These are phyloP conservation scores for Cydia strobilella DNA, from an alignment of 1,140 invertebrate genomes.

Conservation along the genomic window DNA sequence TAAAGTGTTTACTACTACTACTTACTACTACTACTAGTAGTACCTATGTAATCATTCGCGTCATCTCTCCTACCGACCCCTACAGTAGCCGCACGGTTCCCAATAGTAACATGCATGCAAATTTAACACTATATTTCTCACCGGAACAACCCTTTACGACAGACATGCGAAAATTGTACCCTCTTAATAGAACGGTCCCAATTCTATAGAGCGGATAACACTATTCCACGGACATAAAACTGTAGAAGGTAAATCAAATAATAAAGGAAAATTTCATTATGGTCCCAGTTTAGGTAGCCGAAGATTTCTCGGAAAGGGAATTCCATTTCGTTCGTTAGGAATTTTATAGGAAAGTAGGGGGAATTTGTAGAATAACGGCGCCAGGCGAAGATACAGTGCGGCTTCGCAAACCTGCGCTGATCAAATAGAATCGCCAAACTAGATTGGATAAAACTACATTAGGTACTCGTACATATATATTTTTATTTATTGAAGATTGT, in stretches of 20 bases:
- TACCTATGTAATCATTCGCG: no score
- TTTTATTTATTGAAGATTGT: no score
- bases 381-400: slow-evolving; percentile 1
- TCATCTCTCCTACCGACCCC: no score
- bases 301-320: slow-evolving; percentile 59
- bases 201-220: slow-evolving; percentile 54
- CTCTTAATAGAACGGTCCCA: slow-evolving; percentile 44
- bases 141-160: slow-evolving; percentile 23
- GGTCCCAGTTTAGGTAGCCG: slow-evolving; percentile 57
- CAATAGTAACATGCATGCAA: slow-evolving; percentile 17
- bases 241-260: slow-evolving; percentile 73
- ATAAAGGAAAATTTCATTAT: slow-evolving; percentile 75
- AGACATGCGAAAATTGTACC: slow-evolving; percentile 17
- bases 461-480: background rate
- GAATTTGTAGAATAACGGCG: slow-evolving; percentile 28
- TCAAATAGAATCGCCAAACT: background rate
- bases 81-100: no score
- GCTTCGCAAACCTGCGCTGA: slow-evolving; percentile 1
- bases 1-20: no score
- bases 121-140: slow-evolving; percentile 2
- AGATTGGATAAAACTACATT: background rate
- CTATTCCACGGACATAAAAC: slow-evolving; percentile 67
- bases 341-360: slow-evolving; percentile 37
- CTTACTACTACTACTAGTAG: no score
- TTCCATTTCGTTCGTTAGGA: slow-evolving; percentile 45